Percentiles rank a stretch among this genome's conserved stretches.
phyloP scores from a whole-genome alignment of 2,888 invertebrate species.

The Malthinus seriepunctatus region DNA sequence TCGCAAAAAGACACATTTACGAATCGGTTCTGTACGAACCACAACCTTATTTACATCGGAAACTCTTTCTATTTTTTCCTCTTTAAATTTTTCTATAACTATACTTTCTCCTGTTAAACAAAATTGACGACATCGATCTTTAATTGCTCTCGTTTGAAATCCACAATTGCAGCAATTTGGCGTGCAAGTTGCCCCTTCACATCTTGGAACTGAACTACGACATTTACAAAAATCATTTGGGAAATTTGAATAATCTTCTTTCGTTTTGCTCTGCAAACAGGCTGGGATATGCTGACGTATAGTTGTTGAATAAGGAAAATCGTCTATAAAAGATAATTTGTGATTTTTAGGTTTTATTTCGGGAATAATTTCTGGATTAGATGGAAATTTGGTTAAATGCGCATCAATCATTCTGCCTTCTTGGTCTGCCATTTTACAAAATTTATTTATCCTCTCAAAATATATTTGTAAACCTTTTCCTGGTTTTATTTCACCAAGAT shows the following conservation, averaged over 20 bases:
- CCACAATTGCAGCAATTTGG: neutral
- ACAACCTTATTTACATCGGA: too few relatives aligned
- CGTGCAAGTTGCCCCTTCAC: neutral
- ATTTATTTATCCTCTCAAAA: slow-evolving; percentile 11
- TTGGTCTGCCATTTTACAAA: slow-evolving; percentile 5
- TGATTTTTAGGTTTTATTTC: slow-evolving; percentile 9
- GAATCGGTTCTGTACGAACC: too few relatives aligned
- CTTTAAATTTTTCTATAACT: neutral
- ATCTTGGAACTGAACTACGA: too few relatives aligned
- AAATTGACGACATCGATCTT: neutral
- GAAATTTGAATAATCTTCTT: too few relatives aligned
- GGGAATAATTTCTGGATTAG: neutral
- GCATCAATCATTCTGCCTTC: neutral
- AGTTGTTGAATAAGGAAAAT: slow-evolving; percentile 11
- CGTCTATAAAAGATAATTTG: slow-evolving; percentile 21
- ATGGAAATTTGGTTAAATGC: slow-evolving; percentile 6
- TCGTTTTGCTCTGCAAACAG: slow-evolving; percentile 1
- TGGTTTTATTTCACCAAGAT: slow-evolving; percentile 1
- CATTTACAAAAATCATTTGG: too few relatives aligned
- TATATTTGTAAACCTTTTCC: slow-evolving; percentile 20
- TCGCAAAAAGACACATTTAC: neutral
- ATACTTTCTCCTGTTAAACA: neutral
- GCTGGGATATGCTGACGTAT: slow-evolving; percentile 1
- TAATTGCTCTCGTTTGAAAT: neutral
- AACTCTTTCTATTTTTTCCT: neutral